Evolutionary conservation across 2,113 vertebrate genomes (phyloP).

Genomic region (Vicugna pacos): DNA sequence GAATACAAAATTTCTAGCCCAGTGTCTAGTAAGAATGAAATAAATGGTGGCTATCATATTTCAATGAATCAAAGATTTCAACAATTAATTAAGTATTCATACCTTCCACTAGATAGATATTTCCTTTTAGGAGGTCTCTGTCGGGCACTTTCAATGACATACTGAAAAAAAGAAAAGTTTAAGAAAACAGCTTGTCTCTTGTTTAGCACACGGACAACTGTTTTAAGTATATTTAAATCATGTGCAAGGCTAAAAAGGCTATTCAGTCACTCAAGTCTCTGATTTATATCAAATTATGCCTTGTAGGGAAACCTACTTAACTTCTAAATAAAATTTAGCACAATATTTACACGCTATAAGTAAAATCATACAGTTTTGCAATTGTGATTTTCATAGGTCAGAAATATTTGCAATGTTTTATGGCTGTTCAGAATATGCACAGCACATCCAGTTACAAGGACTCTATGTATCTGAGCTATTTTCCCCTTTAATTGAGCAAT

Average conservation of each 20-base stretch:
- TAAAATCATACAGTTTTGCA: neutral
- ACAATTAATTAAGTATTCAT: constrained; percentile 50
- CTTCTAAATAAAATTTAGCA: constrained; percentile 17
- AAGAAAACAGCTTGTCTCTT: constrained; percentile 40
- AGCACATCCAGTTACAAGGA: neutral
- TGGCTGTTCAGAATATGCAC: neutral
- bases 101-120: constrained; percentile 93
- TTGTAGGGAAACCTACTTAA: neutral
- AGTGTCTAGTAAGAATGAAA: neutral
- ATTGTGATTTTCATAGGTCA: neutral
- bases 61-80: neutral
- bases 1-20: neutral
- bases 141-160: constrained; percentile 98
- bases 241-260: neutral
- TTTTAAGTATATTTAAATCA: neutral
- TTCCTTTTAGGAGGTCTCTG: constrained; percentile 97
- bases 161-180: constrained; percentile 88
- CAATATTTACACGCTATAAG: constrained; percentile 6
- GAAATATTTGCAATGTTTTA: constrained; percentile 31
- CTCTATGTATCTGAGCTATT: neutral
- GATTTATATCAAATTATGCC: neutral
- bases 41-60: neutral
- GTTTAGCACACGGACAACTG: neutral
- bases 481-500: neutral
- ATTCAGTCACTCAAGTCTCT: neutral